Percentiles rank a stretch among this genome's conserved stretches.
Evolutionary conservation across 2,888 invertebrate species (phyloP).

Genomic region (Kryphioiulus occultus): DNA sequence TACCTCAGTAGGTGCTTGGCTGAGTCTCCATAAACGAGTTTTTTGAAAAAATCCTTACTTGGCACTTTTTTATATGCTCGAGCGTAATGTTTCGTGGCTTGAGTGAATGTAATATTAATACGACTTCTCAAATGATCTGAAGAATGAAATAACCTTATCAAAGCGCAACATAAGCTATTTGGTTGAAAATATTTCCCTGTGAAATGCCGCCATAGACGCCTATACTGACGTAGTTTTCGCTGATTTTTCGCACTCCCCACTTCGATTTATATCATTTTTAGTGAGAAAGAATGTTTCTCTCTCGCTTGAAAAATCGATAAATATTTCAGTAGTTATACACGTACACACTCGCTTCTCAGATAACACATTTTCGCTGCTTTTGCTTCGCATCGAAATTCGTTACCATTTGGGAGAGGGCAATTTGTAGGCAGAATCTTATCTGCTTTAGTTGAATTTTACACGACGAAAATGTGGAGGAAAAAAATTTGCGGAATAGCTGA

Average conservation of each 20-base stretch:
- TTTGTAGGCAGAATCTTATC: conserved; percentile 3
- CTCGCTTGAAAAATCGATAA: conserved; percentile 33
- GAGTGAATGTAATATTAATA: conserved; percentile 21
- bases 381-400: not conserved
- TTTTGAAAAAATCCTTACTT: not conserved
- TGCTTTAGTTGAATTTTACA: not conserved
- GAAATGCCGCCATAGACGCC: not conserved
- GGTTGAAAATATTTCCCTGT: not conserved
- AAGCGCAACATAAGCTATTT: conserved; percentile 3
- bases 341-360: not conserved
- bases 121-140: not conserved
- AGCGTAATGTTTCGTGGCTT: not conserved
- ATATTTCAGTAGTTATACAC: conserved; percentile 12
- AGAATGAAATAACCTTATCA: conserved; percentile 40
- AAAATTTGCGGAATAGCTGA: not conserved
- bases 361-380: not conserved
- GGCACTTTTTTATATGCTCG: not conserved
- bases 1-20: too few relatives aligned
- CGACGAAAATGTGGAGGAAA: not conserved
- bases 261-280: conserved; percentile 39
- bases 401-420: not conserved
- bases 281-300: conserved; percentile 10
- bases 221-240: not conserved
- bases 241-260: not conserved
- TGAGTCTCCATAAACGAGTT: not conserved